Evolutionary conservation across 2,113 vertebrate species (phyloP).

Genomic region (Anarhynchus alexandrinus): DNA sequence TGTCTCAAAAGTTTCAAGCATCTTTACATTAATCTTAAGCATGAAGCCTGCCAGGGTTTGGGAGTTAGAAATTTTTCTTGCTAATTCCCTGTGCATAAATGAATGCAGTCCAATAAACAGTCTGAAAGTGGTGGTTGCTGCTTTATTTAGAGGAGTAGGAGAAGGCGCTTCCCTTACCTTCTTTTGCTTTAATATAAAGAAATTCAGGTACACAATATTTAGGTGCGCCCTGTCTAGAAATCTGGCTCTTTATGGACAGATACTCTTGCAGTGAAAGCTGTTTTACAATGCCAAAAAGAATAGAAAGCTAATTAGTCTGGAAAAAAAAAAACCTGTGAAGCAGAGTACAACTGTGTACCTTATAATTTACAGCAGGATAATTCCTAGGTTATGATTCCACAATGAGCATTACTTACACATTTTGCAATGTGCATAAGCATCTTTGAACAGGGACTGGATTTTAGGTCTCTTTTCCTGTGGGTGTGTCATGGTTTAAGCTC

Average conservation of each 20-base stretch:
- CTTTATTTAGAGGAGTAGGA: not conserved
- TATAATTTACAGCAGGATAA: not conserved
- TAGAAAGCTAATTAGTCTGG: not conserved
- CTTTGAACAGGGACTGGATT: not conserved
- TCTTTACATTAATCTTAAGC: not conserved
- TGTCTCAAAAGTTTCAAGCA: not conserved
- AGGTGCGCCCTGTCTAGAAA: not conserved
- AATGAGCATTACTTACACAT: not conserved
- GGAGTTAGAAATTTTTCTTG: not conserved
- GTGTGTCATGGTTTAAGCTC: not conserved
- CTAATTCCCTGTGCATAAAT: not conserved
- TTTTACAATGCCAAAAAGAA: not conserved
- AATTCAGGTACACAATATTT: not conserved
- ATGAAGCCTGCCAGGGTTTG: not conserved
- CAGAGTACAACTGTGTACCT: not conserved
- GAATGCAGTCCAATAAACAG: not conserved
- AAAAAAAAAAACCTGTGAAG: not conserved
- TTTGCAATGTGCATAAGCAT: not conserved
- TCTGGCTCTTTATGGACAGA: not conserved
- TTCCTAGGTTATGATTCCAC: not conserved
- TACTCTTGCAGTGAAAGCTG: not conserved
- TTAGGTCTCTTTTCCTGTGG: not conserved
- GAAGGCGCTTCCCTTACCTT: not conserved
- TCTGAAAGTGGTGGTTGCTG: not conserved
- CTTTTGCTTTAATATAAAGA: not conserved